Conservation (phyloP, 2,888 invertebrate genomes). For the Lithophane socia region DNA sequence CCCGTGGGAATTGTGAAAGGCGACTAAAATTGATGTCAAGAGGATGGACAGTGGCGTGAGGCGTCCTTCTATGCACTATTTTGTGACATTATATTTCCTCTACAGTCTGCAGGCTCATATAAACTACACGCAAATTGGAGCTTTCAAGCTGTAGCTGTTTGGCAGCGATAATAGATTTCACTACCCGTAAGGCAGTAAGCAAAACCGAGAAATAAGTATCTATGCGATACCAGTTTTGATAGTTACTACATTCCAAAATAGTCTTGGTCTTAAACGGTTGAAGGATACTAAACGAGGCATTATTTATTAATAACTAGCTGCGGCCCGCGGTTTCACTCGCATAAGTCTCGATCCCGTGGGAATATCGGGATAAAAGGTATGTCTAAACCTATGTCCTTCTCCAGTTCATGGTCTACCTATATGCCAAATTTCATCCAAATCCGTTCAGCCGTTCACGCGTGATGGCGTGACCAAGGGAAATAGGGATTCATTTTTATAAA, state of each 20-base stretch:
- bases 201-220: background rate
- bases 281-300: background rate
- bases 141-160: background rate
- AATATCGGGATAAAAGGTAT: no score
- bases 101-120: no score
- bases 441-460: no score
- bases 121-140: background rate
- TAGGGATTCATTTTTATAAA: no score
- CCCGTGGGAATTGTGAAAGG: background rate
- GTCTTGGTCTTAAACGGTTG: background rate
- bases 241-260: background rate
- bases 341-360: no score
- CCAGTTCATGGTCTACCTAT: no score
- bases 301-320: no score
- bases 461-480: no score
- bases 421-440: no score
- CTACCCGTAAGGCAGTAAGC: background rate
- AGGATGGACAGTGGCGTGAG: background rate
- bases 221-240: background rate
- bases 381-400: no score
- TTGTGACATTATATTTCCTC: slow-evolving; percentile 1
- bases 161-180: background rate
- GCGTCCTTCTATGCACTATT: background rate
- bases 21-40: background rate
- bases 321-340: no score